Conservation (phyloP, 2,113 vertebrate genomes). For the Sakesphorus luctuosus region DNA sequence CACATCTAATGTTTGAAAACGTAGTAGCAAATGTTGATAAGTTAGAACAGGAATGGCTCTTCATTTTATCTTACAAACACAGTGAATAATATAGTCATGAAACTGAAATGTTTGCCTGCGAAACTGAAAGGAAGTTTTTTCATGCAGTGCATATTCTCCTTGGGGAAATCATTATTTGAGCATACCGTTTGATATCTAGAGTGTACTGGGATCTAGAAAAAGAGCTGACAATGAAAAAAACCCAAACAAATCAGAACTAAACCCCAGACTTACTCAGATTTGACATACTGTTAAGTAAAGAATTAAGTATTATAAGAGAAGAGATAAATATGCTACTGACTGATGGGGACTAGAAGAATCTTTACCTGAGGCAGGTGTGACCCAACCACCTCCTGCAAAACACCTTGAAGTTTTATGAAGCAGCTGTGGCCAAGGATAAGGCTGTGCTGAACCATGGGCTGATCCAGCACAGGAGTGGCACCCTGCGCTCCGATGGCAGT, state of each 20-base stretch:
- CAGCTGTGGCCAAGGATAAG: not conserved
- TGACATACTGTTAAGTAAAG: not conserved
- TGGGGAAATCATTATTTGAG: not conserved
- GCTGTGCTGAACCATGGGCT: not conserved
- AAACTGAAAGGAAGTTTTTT: not conserved
- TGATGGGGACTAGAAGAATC: not conserved
- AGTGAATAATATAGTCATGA: not conserved
- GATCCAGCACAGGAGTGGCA: not conserved
- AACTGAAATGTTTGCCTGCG: not conserved
- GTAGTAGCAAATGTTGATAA: not conserved
- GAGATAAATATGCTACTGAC: not conserved
- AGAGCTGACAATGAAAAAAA: not conserved
- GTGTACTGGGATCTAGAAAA: not conserved
- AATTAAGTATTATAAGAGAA: not conserved
- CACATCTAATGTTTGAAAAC: not conserved
- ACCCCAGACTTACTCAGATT: not conserved
- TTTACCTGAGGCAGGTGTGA: not conserved
- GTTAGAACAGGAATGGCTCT: not conserved
- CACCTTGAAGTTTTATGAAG: not conserved
- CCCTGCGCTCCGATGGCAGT: fast-evolving
- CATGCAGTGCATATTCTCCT: not conserved
- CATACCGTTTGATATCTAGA: not conserved
- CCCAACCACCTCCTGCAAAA: not conserved
- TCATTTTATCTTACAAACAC: not conserved
- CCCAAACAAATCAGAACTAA: not conserved